phyloP scores from a whole-genome alignment of 2,888 invertebrate species.

The Cephus sareptanus region DNA sequence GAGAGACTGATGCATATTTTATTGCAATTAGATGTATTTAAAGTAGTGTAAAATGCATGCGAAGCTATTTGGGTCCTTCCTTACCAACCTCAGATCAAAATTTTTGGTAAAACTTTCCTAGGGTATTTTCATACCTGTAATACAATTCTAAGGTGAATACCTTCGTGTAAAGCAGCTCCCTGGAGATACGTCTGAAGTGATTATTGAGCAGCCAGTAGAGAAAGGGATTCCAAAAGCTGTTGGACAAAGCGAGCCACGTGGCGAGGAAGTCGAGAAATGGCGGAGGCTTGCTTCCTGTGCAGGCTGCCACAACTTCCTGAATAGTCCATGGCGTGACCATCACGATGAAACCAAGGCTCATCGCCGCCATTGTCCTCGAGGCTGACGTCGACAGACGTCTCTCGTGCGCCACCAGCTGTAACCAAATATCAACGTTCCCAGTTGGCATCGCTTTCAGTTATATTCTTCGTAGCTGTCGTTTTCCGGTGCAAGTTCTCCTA shows the following conservation, averaged over 20 bases:
- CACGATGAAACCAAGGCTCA: constrained; percentile 91
- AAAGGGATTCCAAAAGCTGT: constrained; percentile 92
- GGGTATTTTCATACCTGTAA: neutral
- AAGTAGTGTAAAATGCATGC: no score
- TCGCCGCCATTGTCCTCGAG: constrained; percentile 90
- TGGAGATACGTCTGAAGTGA: constrained; percentile 84
- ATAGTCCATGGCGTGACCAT: constrained; percentile 93
- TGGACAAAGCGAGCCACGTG: constrained; percentile 88
- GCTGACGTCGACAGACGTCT: constrained; percentile 83
- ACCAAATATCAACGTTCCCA: constrained; percentile 26
- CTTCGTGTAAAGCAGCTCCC: constrained; percentile 79
- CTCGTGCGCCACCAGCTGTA: constrained; percentile 72
- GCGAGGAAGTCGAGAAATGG: constrained; percentile 85
- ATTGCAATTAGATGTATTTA: no score
- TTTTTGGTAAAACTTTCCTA: neutral
- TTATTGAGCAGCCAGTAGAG: constrained; percentile 89
- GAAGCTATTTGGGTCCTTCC: neutral
- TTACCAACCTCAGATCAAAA: neutral
- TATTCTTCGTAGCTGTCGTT: neutral
- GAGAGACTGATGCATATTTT: neutral
- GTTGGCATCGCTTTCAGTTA: neutral
- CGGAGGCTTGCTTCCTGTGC: constrained; percentile 88
- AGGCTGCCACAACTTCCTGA: constrained; percentile 90
- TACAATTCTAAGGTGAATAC: constrained; percentile 61
- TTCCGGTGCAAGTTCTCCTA: neutral